Evolutionary conservation across 2,113 vertebrate species (phyloP).

Genomic region (Cryptoleucopteryx plumbea): DNA sequence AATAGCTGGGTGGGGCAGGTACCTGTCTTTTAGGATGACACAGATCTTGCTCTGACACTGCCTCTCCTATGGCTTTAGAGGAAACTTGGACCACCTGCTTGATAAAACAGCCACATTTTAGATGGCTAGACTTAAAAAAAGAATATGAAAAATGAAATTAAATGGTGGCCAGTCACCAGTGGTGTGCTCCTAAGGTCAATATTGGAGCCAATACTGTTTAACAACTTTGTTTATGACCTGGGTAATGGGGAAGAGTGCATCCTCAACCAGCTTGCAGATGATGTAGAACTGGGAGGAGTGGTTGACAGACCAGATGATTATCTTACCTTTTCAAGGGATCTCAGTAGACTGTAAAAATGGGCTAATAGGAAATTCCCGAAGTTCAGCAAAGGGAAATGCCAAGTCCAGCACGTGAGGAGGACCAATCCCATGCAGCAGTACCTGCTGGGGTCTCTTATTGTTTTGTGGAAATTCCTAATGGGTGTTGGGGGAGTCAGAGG

Average conservation of each 20-base stretch:
- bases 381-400: not conserved
- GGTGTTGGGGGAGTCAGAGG: accelerated
- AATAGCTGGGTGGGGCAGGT: not conserved
- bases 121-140: not conserved
- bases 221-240: not conserved
- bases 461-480: not conserved
- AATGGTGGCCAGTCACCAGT: not conserved
- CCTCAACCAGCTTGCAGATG: not conserved
- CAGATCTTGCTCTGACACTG: not conserved
- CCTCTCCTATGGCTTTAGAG: not conserved
- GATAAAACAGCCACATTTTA: not conserved
- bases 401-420: not conserved
- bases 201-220: not conserved
- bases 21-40: not conserved
- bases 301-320: not conserved
- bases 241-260: not conserved
- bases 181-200: not conserved
- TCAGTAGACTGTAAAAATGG: not conserved
- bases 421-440: not conserved
- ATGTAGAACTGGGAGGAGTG: not conserved
- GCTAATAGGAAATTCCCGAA: not conserved
- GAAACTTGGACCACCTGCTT: not conserved
- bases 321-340: not conserved
- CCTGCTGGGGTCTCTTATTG: not conserved
- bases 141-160: not conserved